Conservation (phyloP, 2,797 vertebrate species). For the Bucorvus abyssinicus region DNA sequence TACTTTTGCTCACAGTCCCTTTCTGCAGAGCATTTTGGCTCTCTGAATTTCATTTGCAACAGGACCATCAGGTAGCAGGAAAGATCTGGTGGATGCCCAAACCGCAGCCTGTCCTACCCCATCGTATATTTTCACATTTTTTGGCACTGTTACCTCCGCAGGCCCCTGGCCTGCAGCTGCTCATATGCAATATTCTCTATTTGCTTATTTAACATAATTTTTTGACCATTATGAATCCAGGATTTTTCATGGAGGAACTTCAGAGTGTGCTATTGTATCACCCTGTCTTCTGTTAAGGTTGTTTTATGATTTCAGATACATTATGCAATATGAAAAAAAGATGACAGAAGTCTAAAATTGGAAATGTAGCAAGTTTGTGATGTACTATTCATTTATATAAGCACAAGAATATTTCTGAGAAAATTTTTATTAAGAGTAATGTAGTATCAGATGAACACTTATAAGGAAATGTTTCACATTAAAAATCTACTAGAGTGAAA, state of each 20-base stretch:
- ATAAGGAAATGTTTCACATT: not conserved
- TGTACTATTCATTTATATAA: not conserved
- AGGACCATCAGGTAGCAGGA: accelerated
- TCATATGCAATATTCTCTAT: too few species aligned
- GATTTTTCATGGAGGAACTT: too few species aligned
- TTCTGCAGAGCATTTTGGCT: not conserved
- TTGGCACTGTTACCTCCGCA: not conserved
- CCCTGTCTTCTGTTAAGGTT: too few species aligned
- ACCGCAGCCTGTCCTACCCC: accelerated
- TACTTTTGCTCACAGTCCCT: accelerated
- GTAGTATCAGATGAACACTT: not conserved
- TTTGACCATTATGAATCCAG: too few species aligned
- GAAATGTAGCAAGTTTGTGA: not conserved
- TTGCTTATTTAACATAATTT: too few species aligned
- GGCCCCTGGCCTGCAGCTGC: not conserved
- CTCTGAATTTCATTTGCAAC: accelerated
- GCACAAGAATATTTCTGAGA: not conserved
- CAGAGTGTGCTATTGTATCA: too few species aligned
- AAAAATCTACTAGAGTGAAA: not conserved
- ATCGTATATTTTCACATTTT: accelerated
- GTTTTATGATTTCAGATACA: too few species aligned
- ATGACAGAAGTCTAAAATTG: not conserved
- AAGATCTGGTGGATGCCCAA: accelerated
- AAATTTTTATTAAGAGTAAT: not conserved
- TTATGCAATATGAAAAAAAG: not conserved